Base-by-base conservation (phyloP, 2,113 vertebrate genomes). In the Leptosomus discolor region DNA sequence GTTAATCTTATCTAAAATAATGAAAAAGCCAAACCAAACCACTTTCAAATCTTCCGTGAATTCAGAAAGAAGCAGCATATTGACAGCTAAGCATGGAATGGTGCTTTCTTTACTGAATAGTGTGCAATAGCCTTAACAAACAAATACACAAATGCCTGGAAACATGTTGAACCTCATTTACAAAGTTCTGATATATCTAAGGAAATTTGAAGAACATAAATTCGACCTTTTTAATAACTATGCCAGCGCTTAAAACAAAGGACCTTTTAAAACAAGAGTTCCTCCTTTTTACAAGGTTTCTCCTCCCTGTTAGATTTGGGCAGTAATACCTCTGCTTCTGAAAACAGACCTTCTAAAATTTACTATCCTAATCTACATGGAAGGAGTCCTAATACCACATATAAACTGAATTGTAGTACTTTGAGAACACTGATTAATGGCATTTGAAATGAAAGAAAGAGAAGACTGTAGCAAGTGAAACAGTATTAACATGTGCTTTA, bases 321-420 rank as follows among this genome's bases (percentile, higher is more conserved):
- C 89, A 95, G 63, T 69, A 97, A 86, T 81, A 92, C 65, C 92
- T 97, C 80, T 95, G 80, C 85, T 96, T 97, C 58, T 94, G 90
- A 93, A 96, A 95, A 86, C 57, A 95, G 78, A 95, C 85, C 8
- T 69, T 96, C 78, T 90, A 91, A 96, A 98, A 96, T 94, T 97
- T 97, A 97, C 97, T 95, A 68, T 57, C 57, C 10, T 83, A 63
- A 80, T 95, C 88, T 94, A 43, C 18, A 15, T 84, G 87, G 82
- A 92, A 82, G 67, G 85, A 92, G 69, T 77, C 75, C 71, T 73
- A 83, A 87, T 83, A 82, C 76, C 56, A 86, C 70, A 96, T 94
- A 84, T 67, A 76, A 96, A 79, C 75, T 46, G 61, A 92, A 54
- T 64, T 83, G 70, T 46, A 78, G 48, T 77, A 58, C 51, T 90